Evolutionary conservation across 2,113 vertebrate genomes (phyloP), one percentile per base, ranked within the genome.

Genomic region (Sclerurus mexicanus): DNA sequence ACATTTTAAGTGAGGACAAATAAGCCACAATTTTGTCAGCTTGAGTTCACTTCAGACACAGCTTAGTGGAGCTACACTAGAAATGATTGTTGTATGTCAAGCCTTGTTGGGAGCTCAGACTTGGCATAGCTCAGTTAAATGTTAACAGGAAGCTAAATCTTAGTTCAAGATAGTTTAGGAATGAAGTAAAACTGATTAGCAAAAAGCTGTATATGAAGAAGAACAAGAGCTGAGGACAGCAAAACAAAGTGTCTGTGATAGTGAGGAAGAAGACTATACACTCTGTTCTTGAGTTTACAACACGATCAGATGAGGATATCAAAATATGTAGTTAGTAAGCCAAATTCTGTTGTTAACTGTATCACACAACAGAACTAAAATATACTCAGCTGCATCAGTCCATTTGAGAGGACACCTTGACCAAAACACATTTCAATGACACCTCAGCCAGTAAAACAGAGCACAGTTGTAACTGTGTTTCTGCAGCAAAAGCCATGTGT

Each of bases 361-460:
- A 39, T 23, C 86, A 47, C 0, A 0, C 20, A 58, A 31, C 22
- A 2, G 1, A 53, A 55, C 23, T 39, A 42, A 62, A 80, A 59
- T 9, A 77, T 1, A 14, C n/a, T 62, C 40, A 88, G 52, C 10
- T n/a, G 52, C n/a, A 33, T 23, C 18, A 74, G 27, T 55, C 33
- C 56, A 50, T 14, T 59, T 12, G 27, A 81, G 58, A 58, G 9
- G 14, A 67, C 8, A 52, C 20, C 42, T 58, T 47, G 13, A 14
- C 12, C 53, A 77, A 77, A 77, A 64, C 15, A 28, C 22, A 31
- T 10, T 23, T 47, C 30, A 49, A 62, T 27, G 20, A 56, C 9
- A 49, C 16, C 21, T 60, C 56, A 69, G 60, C 27, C n/a, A 30
- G 17, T 42, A 33, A 64, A 63, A 14, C 8, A 28, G 9, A 58